These are phyloP conservation scores for Philhelius pedissequus DNA, from an alignment of 2,888 invertebrate genomes.

Conservation along the genomic window DNA sequence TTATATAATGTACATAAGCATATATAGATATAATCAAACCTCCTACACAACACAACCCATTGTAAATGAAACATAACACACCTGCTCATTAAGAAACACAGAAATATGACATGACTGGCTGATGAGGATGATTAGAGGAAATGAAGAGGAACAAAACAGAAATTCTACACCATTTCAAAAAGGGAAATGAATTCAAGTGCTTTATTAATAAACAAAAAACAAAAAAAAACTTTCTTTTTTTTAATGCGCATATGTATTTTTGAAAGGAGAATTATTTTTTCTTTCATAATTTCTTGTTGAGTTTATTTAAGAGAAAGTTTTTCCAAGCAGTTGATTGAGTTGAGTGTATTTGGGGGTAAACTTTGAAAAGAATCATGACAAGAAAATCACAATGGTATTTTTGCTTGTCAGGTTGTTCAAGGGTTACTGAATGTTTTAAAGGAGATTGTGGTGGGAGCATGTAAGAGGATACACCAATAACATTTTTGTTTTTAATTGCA, in stretches of 20 bases:
- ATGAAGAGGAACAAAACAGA: background rate
- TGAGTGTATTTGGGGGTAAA: background rate
- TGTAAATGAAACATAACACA: too few relatives aligned
- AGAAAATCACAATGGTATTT: background rate
- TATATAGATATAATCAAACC: too few relatives aligned
- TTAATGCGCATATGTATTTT: background rate
- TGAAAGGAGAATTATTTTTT: background rate
- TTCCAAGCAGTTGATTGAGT: constrained; percentile 26
- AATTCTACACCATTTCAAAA: background rate
- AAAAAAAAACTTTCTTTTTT: constrained; percentile 1
- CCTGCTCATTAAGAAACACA: background rate
- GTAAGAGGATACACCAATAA: background rate
- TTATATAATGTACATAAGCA: background rate
- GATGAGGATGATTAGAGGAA: constrained; percentile 4
- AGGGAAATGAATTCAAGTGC: constrained; percentile 3
- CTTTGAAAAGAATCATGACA: background rate
- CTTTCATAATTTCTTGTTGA: constrained; percentile 4
- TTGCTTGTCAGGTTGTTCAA: background rate
- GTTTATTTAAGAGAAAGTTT: constrained; percentile 15
- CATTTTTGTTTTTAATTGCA: background rate
- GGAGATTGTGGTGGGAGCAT: background rate
- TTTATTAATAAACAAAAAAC: background rate
- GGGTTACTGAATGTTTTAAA: constrained; percentile 12
- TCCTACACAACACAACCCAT: too few relatives aligned
- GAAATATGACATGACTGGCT: background rate